These are phyloP conservation scores for Dromiciops gliroides DNA, from an alignment of 2,113 vertebrate genomes.

Conservation along the genomic window DNA sequence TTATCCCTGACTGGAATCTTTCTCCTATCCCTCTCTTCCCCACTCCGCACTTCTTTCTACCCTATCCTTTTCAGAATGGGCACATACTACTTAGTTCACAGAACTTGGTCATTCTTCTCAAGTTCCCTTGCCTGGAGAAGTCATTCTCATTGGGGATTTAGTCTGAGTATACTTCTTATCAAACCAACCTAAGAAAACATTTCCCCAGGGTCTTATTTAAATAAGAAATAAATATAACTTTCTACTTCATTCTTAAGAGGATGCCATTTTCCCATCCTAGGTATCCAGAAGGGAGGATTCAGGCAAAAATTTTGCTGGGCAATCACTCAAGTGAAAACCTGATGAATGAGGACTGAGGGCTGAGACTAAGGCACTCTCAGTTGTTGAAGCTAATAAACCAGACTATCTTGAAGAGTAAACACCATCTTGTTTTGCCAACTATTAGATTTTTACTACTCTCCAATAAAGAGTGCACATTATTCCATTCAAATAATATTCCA, in stretches of 20 bases:
- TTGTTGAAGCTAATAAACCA: slow-evolving; percentile 49
- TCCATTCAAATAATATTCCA: slow-evolving; percentile 79
- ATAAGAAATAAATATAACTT: neutral
- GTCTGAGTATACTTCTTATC: neutral
- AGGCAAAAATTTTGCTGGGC: neutral
- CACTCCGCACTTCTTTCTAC: neutral
- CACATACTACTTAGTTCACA: neutral
- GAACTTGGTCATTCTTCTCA: neutral
- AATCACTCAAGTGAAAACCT: neutral
- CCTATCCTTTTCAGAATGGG: neutral
- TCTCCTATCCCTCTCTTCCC: neutral
- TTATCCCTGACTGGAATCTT: neutral
- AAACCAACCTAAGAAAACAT: neutral
- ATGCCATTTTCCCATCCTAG: neutral
- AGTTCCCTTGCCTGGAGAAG: neutral
- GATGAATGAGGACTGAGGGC: neutral
- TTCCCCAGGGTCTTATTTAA: neutral
- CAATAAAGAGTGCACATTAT: slow-evolving; percentile 75
- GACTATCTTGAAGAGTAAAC: slow-evolving; percentile 77
- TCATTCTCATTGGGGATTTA: neutral
- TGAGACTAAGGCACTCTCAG: neutral
- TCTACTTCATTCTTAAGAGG: neutral
- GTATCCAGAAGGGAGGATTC: neutral
- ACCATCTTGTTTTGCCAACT: slow-evolving; percentile 68
- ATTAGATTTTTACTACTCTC: slow-evolving; percentile 75